Percentiles rank a stretch among this genome's conserved stretches.
phyloP scores from a whole-genome alignment of 2,797 vertebrate genomes.

The Syngnathus acus region DNA sequence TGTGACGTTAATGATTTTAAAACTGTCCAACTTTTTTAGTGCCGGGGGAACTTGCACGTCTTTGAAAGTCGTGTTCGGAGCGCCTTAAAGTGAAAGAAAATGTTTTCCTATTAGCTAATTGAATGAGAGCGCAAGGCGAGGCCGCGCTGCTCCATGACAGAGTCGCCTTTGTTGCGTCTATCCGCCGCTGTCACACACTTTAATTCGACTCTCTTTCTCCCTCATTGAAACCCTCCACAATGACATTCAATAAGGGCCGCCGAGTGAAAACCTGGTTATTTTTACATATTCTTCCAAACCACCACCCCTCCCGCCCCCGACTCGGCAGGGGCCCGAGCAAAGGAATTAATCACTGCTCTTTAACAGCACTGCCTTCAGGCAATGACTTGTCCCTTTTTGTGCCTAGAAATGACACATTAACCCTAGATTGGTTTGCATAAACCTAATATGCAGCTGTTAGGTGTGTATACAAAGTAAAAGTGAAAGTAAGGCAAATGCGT shows the following conservation, averaged over 20 bases:
- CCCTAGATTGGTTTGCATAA: slow-evolving; percentile 64
- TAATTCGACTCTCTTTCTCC: slow-evolving; percentile 99
- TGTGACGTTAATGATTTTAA: slow-evolving; percentile 21
- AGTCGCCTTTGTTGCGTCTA: slow-evolving; percentile 99
- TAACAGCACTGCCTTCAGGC: slow-evolving; percentile 84
- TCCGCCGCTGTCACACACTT: slow-evolving; percentile 99
- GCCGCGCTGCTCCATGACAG: slow-evolving; percentile 95
- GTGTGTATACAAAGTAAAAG: background rate
- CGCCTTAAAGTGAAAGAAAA: slow-evolving; percentile 99
- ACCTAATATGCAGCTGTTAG: slow-evolving; percentile 65
- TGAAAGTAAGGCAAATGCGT: background rate
- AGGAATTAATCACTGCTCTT: slow-evolving; percentile 86
- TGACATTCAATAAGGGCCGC: slow-evolving; percentile 99
- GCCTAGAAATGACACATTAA: slow-evolving; percentile 71
- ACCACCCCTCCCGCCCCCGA: slow-evolving; percentile 56
- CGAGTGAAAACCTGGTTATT: slow-evolving; percentile 97
- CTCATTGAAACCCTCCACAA: slow-evolving; percentile 99
- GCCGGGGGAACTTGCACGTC: slow-evolving; percentile 5
- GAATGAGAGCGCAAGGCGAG: slow-evolving; percentile 86
- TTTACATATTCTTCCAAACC: slow-evolving; percentile 83
- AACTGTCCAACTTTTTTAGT: background rate
- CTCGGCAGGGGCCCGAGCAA: slow-evolving; percentile 82
- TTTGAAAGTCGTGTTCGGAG: slow-evolving; percentile 89
- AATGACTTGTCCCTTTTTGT: slow-evolving; percentile 67
- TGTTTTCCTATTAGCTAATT: slow-evolving; percentile 99